Evolutionary conservation across 2,113 vertebrate species (phyloP), one percentile per base, ranked within the genome.

Genomic region (Catharus fuscescens): DNA sequence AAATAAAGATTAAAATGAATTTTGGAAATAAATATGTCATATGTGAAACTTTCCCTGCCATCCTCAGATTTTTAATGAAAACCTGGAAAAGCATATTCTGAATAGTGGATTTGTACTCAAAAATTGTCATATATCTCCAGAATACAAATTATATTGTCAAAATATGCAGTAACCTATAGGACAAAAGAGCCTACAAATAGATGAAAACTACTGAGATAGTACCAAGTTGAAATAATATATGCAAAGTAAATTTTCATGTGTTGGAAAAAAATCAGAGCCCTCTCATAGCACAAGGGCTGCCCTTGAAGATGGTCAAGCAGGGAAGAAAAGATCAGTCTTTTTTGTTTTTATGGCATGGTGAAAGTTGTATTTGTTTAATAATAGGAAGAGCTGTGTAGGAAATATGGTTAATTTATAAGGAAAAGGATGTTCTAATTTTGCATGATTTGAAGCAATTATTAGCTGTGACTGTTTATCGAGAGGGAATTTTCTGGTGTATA

Each of bases 271-370:
- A 28, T 78, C 12, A 31, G 24, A 65, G 15, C 5, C 10, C 7
- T 66, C 31, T 31, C 47, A 5, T 12, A 2, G 18, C 9, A 66
- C 12, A 32, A 0, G 8, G 3, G 3, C 44, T 54, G 34, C 5
- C 6, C 13, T 29, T 32, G 16, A 42, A 67, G 10, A 53, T 4
- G 4, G 6, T 40, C 9, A 69, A 69, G 17, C 2, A 53, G 6
- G 2, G 14, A 60, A 12, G 20, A 53, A 64, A 45, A 80, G 4
- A 44, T 17, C 2, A 88, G 18, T 4, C 5, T 73, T 52, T 10
- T 79, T 48, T 7, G 26, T 64, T 71, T 56, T 15, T 4, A 52
- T 36, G 11, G 54, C 25, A 8, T 2, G 44, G 48, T 29, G 25
- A 57, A 67, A 79, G 6, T 2, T 36, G 12, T 0, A 40, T 83